Evolutionary conservation across 2,888 invertebrate genomes (phyloP).

Genomic region (Gonocerus acuteangulatus): DNA sequence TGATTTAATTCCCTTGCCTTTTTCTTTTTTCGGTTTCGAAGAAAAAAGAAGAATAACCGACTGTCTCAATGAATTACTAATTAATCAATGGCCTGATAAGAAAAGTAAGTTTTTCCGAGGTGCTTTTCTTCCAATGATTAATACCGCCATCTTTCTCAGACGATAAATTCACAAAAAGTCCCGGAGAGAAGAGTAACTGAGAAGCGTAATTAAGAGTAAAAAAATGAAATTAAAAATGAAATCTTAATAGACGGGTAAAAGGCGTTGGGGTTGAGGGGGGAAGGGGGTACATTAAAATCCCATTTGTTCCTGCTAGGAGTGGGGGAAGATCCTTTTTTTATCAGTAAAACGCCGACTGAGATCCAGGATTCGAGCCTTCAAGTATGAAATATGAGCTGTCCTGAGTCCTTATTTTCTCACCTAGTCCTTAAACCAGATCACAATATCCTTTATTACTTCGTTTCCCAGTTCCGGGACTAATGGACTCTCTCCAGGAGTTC

Average conservation of each 20-base stretch:
- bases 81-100: conserved; percentile 9
- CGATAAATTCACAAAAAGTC: conserved; percentile 18
- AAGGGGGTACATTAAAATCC: background rate
- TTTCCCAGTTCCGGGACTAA: too few species aligned
- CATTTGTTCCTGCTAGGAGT: too few species aligned
- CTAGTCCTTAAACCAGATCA: too few species aligned
- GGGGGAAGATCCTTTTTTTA: too few species aligned
- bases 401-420: too few species aligned
- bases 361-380: too few species aligned
- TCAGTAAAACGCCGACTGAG: too few species aligned
- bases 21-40: too few species aligned
- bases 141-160: conserved; percentile 3
- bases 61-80: conserved; percentile 14
- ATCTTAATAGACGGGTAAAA: conserved; percentile 20
- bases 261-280: background rate
- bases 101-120: conserved; percentile 12
- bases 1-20: too few species aligned
- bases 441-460: too few species aligned
- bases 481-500: too few species aligned
- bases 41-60: conserved; percentile 1
- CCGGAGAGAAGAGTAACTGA: background rate
- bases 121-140: background rate
- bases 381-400: too few species aligned
- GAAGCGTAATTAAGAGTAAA: conserved; percentile 24
- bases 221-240: conserved; percentile 24